Base-by-base conservation (phyloP, 2,797 vertebrate genomes). In the Urosaurus nigricauda region DNA sequence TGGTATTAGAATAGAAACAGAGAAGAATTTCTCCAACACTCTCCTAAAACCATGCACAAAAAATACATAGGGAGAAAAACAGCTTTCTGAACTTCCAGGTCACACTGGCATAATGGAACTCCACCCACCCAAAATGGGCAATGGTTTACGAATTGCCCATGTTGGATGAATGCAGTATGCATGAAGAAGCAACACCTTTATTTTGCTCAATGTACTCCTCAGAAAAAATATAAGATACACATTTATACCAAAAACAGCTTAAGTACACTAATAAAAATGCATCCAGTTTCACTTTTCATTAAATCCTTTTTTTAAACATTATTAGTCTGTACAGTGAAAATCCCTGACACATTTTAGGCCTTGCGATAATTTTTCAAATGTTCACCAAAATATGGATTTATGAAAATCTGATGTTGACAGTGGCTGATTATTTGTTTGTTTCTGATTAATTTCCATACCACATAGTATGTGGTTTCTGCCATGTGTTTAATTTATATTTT, bases 361-460 rank as follows among this genome's bases (percentile, higher is more conserved):
- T 1, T 8, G 21, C 56, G 53, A n/a, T 5, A 1, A 2, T 40
- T 74, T 60, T 84, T 0, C n/a, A 90, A 78, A 88, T 35, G 51
- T 8, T 86, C 53, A 2, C 68, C 63, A 91, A 90, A 65, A 21
- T 43, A 65, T 83, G 6, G 5, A 87, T 9, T 84, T 40, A 2
- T 19, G 26, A 77, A 88, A 90, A 73, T 37, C 79, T 77, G 71
- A 16, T 37, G 29, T 5, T 65, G 60, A 53, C 73, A 86, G 2
- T 11, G 29, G 32, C 73, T 77, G 43, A 9, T 51, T 51, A 51
- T 51, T 51, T 51, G 47, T 51, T 51, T 51, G 47, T 51, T 51
- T 51, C 47, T 51, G 47, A 68, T 86, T 86, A 14, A 4, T 47
- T 86, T 78, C 35, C 40, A 65, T 32, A 37, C 4, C 80, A 63